phyloP scores from a whole-genome alignment of 2,113 vertebrate genomes.

The Prolemur simus region DNA sequence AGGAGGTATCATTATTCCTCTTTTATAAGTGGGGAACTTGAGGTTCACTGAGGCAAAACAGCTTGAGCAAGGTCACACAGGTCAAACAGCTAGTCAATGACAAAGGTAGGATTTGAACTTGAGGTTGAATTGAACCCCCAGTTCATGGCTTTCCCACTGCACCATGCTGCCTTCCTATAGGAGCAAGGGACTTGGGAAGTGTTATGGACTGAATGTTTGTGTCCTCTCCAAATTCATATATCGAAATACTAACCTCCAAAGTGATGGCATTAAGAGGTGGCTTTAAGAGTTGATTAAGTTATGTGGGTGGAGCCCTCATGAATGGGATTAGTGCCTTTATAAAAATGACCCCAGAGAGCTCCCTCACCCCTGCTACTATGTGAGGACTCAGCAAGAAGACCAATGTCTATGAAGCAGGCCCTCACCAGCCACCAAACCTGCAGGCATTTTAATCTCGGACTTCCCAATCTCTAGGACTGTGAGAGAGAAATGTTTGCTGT shows the following conservation, averaged over 20 bases:
- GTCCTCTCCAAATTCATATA: neutral
- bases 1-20: neutral
- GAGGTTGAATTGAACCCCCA: neutral
- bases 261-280: neutral
- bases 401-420: neutral
- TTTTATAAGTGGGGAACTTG: neutral
- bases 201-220: neutral
- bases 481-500: neutral
- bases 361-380: neutral
- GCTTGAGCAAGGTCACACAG: neutral
- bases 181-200: neutral
- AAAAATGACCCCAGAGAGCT: neutral
- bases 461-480: neutral
- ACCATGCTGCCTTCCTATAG: neutral
- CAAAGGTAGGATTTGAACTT: slow-evolving; percentile 38
- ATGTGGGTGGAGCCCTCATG: neutral
- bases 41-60: slow-evolving; percentile 9
- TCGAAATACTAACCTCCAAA: neutral
- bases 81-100: neutral
- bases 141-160: neutral
- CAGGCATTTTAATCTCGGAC: neutral
- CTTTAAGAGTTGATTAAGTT: neutral
- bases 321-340: neutral
- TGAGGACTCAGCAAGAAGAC: neutral
- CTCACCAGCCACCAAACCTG: neutral